Conservation (phyloP, 2,797 vertebrate genomes). For the Peromyscus nudipes region DNA sequence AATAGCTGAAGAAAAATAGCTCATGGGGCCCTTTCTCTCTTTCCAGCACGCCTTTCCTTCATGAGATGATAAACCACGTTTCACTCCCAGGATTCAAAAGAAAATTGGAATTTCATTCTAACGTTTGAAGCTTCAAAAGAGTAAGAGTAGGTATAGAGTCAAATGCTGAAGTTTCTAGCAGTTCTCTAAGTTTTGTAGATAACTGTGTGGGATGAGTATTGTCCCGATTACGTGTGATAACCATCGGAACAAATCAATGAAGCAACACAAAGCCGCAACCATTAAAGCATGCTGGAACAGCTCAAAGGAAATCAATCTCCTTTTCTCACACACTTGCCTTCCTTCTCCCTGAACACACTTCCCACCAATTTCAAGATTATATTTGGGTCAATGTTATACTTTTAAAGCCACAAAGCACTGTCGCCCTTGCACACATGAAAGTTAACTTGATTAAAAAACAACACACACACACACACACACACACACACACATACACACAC, state of each 20-base stretch:
- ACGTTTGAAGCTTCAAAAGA: conserved; percentile 56
- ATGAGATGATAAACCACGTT: not conserved
- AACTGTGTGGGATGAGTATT: conserved; percentile 70
- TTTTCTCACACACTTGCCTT: not conserved
- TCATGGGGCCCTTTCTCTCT: not conserved
- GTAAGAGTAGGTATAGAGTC: conserved; percentile 70
- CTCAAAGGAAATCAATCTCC: conserved; percentile 76
- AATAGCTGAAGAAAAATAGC: not conserved
- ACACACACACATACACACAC: no score
- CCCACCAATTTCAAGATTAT: conserved; percentile 69
- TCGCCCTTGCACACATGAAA: conserved; percentile 66
- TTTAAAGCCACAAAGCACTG: conserved; percentile 65
- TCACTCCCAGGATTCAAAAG: not conserved
- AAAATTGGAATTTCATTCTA: conserved; percentile 50
- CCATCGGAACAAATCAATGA: conserved; percentile 81
- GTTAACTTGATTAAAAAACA: not conserved
- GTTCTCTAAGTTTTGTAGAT: conserved; percentile 62
- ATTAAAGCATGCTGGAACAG: conserved; percentile 79
- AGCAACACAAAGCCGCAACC: conserved; percentile 79
- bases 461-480: not conserved
- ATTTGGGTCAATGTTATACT: conserved; percentile 80
- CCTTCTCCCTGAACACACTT: conserved; percentile 32
- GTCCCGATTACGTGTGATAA: conserved; percentile 68
- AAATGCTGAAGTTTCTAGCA: conserved; percentile 19
- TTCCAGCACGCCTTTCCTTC: not conserved